phyloP scores from a whole-genome alignment of 2,113 vertebrate genomes.

The Damaliscus lunatus region DNA sequence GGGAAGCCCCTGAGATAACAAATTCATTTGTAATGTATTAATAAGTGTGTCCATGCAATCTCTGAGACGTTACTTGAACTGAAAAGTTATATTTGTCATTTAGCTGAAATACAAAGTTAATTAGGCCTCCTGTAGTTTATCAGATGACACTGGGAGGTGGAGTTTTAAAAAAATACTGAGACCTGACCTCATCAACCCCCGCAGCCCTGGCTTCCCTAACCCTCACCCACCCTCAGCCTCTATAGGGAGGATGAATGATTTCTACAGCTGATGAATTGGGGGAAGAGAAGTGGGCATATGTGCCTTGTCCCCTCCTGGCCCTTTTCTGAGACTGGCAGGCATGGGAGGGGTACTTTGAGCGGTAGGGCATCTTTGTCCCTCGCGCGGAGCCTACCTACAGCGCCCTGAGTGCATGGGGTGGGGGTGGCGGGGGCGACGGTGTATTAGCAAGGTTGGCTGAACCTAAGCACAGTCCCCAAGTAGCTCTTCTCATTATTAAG shows the following conservation, averaged over 20 bases:
- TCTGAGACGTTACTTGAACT: background rate
- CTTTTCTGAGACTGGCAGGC: background rate
- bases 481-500: background rate
- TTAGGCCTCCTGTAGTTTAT: background rate
- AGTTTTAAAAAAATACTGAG: background rate
- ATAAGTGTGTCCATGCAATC: background rate
- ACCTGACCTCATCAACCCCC: background rate
- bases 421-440: rapidly evolving
- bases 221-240: background rate
- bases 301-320: background rate
- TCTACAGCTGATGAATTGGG: background rate
- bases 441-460: background rate
- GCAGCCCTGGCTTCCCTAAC: background rate
- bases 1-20: background rate
- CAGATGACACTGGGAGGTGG: background rate
- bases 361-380: background rate
- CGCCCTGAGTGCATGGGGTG: no score
- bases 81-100: background rate
- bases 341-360: background rate
- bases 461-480: no score
- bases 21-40: background rate
- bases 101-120: background rate
- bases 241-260: no score
- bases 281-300: background rate
- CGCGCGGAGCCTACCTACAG: rapidly evolving